A percentile compares a stretch with the other conserved stretches of the same genome.
phyloP scores from a whole-genome alignment of 2,113 vertebrate genomes.

The Phrynosoma blainvillii region DNA sequence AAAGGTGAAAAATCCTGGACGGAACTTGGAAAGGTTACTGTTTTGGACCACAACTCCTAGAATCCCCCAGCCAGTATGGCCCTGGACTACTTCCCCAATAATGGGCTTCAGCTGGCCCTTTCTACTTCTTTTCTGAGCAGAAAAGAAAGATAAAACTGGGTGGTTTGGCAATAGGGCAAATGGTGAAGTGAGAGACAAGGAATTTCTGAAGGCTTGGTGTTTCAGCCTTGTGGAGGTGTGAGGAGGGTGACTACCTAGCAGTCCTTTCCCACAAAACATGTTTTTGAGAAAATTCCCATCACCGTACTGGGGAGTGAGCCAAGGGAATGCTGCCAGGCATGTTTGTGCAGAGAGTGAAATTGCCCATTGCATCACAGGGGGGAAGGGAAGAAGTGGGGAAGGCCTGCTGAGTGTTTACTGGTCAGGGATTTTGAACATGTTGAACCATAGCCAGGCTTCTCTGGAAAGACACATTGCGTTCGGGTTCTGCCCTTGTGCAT shows the following conservation, averaged over 20 bases:
- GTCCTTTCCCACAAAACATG: background rate
- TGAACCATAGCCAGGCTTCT: constrained; percentile 15
- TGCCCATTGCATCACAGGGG: background rate
- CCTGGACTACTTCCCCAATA: background rate
- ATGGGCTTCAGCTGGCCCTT: background rate
- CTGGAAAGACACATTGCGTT: constrained; percentile 27
- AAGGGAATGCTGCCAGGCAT: constrained; percentile 22
- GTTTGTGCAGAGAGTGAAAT: constrained; percentile 28
- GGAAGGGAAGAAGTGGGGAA: background rate
- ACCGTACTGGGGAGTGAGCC: background rate
- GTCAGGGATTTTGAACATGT: background rate
- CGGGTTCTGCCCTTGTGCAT: constrained; percentile 30
- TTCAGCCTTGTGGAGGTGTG: background rate
- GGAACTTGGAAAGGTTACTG: background rate
- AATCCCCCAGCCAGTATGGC: background rate
- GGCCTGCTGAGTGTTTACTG: background rate
- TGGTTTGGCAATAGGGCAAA: background rate
- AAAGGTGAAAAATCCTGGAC: no score
- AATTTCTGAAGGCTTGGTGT: background rate
- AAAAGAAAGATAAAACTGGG: background rate
- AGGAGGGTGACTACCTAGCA: accelerated
- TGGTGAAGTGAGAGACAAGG: background rate
- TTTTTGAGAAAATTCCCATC: constrained; percentile 33
- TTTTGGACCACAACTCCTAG: background rate
- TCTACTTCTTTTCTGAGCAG: background rate